These are phyloP conservation scores for Drosophila orosa DNA, from an alignment of 1,140 invertebrate genomes.

Conservation along the genomic window DNA sequence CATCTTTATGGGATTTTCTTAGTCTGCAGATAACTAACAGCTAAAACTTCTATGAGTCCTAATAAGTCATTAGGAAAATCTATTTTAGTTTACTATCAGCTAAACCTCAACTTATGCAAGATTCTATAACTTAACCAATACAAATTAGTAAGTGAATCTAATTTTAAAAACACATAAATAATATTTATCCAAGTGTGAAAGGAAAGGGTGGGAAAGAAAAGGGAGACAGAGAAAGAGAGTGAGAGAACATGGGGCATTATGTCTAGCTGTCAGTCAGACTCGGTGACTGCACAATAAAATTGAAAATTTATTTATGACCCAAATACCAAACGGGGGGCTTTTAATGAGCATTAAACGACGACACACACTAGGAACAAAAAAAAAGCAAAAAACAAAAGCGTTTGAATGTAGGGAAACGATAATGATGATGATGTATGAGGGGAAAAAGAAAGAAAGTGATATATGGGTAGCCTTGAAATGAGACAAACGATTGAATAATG, in stretches of 20 bases:
- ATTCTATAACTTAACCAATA: not conserved
- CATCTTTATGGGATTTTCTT: too few relatives aligned
- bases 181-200: slow-evolving; percentile 1
- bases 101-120: not conserved
- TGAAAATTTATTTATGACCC: slow-evolving; percentile 28
- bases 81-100: not conserved
- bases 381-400: not conserved
- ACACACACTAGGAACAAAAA: not conserved
- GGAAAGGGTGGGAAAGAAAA: not conserved
- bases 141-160: slow-evolving; percentile 5
- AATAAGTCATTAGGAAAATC: not conserved
- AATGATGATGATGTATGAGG: not conserved
- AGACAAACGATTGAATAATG: not conserved
- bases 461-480: slow-evolving; percentile 14
- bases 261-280: slow-evolving; percentile 14
- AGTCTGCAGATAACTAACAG: not conserved
- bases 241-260: not conserved
- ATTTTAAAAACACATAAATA: slow-evolving; percentile 10
- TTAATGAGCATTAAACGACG: slow-evolving; percentile 24
- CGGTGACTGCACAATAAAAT: slow-evolving; percentile 28
- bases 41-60: too few relatives aligned
- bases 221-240: not conserved
- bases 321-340: slow-evolving; percentile 9
- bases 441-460: not conserved
- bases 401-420: not conserved